Conservation (phyloP, 1,140 invertebrate species). For the fruit fly (Drosophila melanogaster) region Release_6_plus_ISO1_MT NT_033779.5:13747001-13747500, state of each 20-base stretch:
- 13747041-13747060: slow-evolving; percentile 66
- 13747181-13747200: slow-evolving; percentile 55
- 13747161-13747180: slow-evolving; percentile 37
- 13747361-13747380: slow-evolving; percentile 48
- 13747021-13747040: slow-evolving; percentile 70
- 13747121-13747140: background rate
- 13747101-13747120: slow-evolving; percentile 7
- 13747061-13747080: slow-evolving; percentile 26
- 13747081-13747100: slow-evolving; percentile 58
- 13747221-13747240: slow-evolving; percentile 74
- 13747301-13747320: slow-evolving; percentile 66
- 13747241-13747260: slow-evolving; percentile 54
- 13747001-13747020: slow-evolving; percentile 51
- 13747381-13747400: slow-evolving; percentile 36
- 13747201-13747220: slow-evolving; percentile 73
- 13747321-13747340: slow-evolving; percentile 73
- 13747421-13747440: slow-evolving; percentile 45
- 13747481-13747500: too few species aligned
- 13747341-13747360: slow-evolving; percentile 72
- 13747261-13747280: slow-evolving; percentile 25
- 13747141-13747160: slow-evolving; percentile 15
- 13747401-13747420: slow-evolving; percentile 4
- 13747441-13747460: background rate
- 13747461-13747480: too few species aligned
- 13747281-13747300: slow-evolving; percentile 42